These are phyloP conservation scores for Caenorhabditis latens DNA, from an alignment of 1,140 invertebrate genomes.

Conservation along the genomic window DNA sequence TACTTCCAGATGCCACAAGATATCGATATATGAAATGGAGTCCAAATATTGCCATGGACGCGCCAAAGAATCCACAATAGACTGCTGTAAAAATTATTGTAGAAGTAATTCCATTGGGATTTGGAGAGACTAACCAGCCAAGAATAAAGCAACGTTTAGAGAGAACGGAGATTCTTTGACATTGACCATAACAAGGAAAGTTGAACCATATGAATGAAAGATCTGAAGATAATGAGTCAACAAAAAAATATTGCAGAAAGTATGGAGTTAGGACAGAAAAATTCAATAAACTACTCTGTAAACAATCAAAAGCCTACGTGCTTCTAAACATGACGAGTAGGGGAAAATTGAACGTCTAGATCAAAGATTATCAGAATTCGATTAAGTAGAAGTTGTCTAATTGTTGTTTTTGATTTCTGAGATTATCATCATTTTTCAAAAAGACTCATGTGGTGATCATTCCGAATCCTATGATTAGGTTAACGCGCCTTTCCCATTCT, in stretches of 20 bases:
- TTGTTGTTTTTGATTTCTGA: background rate
- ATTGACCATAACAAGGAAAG: background rate
- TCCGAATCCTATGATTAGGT: slow-evolving; percentile 1
- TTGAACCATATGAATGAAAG: background rate
- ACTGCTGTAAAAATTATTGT: background rate
- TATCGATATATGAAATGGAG: slow-evolving; percentile 1
- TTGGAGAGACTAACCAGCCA: background rate
- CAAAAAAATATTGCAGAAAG: no score
- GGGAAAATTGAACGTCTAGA: no score
- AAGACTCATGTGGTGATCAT: background rate
- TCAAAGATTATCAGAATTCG: no score
- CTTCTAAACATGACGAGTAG: no score
- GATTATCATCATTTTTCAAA: background rate
- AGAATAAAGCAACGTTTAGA: background rate
- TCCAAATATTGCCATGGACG: background rate
- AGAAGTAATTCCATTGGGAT: no score
- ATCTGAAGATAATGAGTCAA: background rate
- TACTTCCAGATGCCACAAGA: background rate
- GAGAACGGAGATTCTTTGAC: background rate
- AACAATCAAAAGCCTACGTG: no score
- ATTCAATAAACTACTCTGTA: no score
- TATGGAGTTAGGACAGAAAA: no score
- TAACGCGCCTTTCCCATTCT: background rate
- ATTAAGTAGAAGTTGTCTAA: background rate
- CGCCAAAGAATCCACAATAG: background rate